Base-by-base conservation (phyloP, 2,888 invertebrate species). In the Rambutsinella grinnellia region DNA sequence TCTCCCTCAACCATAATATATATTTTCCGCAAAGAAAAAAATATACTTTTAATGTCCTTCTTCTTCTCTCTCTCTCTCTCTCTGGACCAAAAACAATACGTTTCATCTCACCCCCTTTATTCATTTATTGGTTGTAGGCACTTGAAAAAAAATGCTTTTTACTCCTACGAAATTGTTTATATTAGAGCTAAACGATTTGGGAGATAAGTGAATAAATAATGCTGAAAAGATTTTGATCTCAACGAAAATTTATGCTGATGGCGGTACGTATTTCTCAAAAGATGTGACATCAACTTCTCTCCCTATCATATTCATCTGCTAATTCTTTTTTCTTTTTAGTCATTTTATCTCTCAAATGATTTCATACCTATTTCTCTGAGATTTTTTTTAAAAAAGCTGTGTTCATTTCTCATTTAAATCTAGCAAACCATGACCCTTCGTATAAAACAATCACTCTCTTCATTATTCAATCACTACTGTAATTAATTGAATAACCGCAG, bases 231-330 rank as follows among this genome's bases (percentile, higher is more conserved):
- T 60, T 44, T 13, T 6, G 44, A 44, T 44, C 44, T 13, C 23
- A 19, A 23, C 19, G 5, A 15, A 60, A 61, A 61, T 61, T 61
- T 61, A 61, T 61, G 61, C 24, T 61, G 61, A 61, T 47, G 28
- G 61, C 61, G 61, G 61, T 44, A 47, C n/a, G n/a, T 24, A 44
- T 47, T 44, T 57, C 13, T 19, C 54, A 23, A 36, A 36, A 36
- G 36, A 5, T 36, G 36, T 36, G 36, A 36, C 5, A 36, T 36
- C 13, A 36, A 13, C 13, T 36, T 36, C 17, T n/a, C 24, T 23
- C 24, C 47, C 17, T n/a, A n/a, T 36, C 49, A 17, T 21, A 44
- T 60, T n/a, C 27, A 21, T 46, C n/a, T n/a, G n/a, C n/a, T n/a
- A n/a, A n/a, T n/a, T n/a, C n/a, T n/a, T n/a, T n/a, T n/a, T n/a